Evolutionary conservation across 2,888 invertebrate species (phyloP).

Genomic region (Drosophila leonis): DNA sequence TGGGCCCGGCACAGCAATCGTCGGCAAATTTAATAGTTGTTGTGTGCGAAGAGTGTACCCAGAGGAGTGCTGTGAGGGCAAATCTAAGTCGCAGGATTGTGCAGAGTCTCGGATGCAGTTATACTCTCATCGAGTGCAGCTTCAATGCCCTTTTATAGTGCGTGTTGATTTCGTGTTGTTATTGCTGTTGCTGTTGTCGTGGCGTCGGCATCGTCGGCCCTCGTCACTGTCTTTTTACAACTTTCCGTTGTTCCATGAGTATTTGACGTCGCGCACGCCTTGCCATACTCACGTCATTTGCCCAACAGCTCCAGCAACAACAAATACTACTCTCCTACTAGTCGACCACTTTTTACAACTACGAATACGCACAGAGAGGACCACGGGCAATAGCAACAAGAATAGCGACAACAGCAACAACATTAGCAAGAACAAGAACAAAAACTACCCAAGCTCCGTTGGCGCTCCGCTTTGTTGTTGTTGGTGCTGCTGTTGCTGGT

Average conservation of each 20-base stretch:
- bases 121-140: conserved; percentile 50
- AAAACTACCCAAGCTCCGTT: conserved; percentile 41
- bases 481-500: conserved; percentile 36
- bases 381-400: conserved; percentile 44
- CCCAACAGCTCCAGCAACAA: conserved; percentile 42
- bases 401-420: conserved; percentile 12
- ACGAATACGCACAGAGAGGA: conserved; percentile 67
- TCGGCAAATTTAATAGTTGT: conserved; percentile 39
- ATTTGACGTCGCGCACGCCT: conserved; percentile 60
- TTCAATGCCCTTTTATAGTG: conserved; percentile 53
- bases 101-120: conserved; percentile 41
- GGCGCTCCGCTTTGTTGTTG: conserved; percentile 40
- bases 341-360: conserved; percentile 54
- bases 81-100: conserved; percentile 24
- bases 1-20: conserved; percentile 50
- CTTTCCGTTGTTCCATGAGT: conserved; percentile 64
- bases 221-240: conserved; percentile 59
- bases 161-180: conserved; percentile 39
- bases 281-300: conserved; percentile 74
- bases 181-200: conserved; percentile 34
- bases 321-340: conserved; percentile 51
- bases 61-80: conserved; percentile 1
- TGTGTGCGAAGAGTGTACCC: conserved; percentile 10
- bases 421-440: conserved; percentile 44
- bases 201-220: conserved; percentile 50